Conservation (phyloP, 1,140 invertebrate species). For the Mycetomoellerius zeteki region DNA sequence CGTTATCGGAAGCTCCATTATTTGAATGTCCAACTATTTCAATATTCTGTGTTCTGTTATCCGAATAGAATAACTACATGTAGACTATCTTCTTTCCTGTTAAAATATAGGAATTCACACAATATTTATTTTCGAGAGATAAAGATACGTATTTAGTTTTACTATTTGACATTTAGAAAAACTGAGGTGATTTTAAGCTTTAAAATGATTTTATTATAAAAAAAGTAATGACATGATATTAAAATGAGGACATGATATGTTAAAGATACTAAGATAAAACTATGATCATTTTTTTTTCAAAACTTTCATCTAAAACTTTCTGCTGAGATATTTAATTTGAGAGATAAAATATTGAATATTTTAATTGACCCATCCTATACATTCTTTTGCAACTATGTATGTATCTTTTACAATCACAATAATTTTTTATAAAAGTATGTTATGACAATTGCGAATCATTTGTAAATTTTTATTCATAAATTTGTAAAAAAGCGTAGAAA, state of each 20-base stretch:
- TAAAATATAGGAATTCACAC: slow-evolving; percentile 26
- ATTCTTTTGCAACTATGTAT: neutral
- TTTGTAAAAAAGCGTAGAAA: neutral
- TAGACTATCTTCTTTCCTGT: slow-evolving; percentile 11
- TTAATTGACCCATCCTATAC: neutral
- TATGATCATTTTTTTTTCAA: neutral
- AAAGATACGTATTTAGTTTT: neutral
- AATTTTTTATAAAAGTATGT: neutral
- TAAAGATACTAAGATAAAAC: neutral
- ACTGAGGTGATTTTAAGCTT: neutral
- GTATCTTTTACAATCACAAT: too few species aligned
- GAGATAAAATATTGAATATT: neutral
- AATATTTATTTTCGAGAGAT: slow-evolving; percentile 12
- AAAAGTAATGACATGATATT: neutral
- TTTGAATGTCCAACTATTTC: slow-evolving; percentile 48
- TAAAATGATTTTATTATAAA: neutral
- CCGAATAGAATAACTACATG: slow-evolving; percentile 10
- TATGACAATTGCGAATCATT: neutral
- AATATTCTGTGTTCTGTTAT: slow-evolving; percentile 35
- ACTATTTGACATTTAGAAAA: neutral
- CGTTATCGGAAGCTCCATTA: slow-evolving; percentile 52
- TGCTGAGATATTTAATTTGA: neutral
- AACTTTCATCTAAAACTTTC: neutral
- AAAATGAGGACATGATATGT: neutral
- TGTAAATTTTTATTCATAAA: neutral